Conservation (phyloP, 2,888 invertebrate species). For the Gastracanthus pulcherrimus region DNA sequence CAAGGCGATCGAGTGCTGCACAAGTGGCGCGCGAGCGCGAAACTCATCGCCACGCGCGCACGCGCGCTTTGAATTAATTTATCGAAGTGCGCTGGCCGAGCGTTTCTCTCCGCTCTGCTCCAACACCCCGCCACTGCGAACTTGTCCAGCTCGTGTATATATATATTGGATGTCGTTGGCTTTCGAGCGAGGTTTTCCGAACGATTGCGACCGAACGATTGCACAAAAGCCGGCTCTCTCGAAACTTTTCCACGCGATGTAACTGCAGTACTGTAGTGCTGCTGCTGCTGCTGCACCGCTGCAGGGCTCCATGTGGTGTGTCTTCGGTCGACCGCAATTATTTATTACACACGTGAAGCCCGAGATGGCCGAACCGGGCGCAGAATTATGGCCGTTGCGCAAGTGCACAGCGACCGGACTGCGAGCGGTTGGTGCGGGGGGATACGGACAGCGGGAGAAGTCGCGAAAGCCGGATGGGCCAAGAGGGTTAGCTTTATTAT, state of each 20-base stretch:
- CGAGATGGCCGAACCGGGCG: slow-evolving; percentile 33
- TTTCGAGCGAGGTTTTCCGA: slow-evolving; percentile 17
- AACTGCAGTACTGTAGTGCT: neutral
- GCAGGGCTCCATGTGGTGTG: neutral
- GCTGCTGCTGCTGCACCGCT: neutral
- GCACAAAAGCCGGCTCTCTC: slow-evolving; percentile 2
- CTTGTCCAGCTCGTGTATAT: no score
- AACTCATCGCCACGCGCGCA: slow-evolving; percentile 11
- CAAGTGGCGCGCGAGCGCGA: neutral
- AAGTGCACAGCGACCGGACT: no score
- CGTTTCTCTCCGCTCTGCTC: no score
- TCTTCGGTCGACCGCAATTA: slow-evolving; percentile 55
- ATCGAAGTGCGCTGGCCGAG: neutral
- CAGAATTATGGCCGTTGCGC: slow-evolving; percentile 13
- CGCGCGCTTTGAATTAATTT: slow-evolving; percentile 32
- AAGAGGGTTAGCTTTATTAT: slow-evolving; percentile 1
- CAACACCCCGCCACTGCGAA: no score
- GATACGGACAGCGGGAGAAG: neutral
- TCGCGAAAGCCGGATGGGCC: slow-evolving; percentile 8
- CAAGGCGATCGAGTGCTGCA: slow-evolving; percentile 37
- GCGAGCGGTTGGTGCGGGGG: no score
- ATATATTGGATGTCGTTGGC: neutral
- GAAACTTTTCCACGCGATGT: neutral
- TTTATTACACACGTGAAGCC: slow-evolving; percentile 53
- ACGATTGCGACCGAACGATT: slow-evolving; percentile 20